Evolutionary conservation across 1,140 invertebrate genomes (phyloP).

Genomic region (Adoxophyes honmai): DNA sequence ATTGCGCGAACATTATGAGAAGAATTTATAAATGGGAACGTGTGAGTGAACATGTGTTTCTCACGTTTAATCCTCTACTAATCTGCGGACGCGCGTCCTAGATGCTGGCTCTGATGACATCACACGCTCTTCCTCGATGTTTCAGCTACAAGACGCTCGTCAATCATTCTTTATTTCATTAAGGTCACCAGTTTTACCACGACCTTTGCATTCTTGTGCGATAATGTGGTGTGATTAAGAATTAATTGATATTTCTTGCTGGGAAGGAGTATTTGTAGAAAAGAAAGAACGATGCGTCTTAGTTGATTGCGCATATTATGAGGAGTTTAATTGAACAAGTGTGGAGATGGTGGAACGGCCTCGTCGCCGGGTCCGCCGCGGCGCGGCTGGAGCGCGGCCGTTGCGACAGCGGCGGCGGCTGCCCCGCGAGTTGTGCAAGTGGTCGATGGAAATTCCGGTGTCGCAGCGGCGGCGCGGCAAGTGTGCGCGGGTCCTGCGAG

Average conservation of each 20-base stretch:
- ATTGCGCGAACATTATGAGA: conserved; percentile 25
- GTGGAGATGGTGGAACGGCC: conserved; percentile 60
- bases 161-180: conserved; percentile 24
- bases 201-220: too few relatives aligned
- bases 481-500: conserved; percentile 57
- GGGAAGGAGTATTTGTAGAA: too few relatives aligned
- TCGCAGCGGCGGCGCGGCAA: conserved; percentile 34
- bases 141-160: conserved; percentile 19
- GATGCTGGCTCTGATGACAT: conserved; percentile 17
- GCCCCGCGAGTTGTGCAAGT: conserved; percentile 65
- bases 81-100: conserved; percentile 24
- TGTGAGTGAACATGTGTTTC: conserved; percentile 29
- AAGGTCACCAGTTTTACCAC: conserved; percentile 13
- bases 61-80: conserved; percentile 28
- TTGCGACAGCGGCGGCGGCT: conserved; percentile 66
- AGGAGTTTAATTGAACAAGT: conserved; percentile 73
- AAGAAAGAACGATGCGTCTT: conserved; percentile 17
- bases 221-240: too few relatives aligned
- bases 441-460: conserved; percentile 57
- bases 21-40: conserved; percentile 26
- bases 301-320: conserved; percentile 37
- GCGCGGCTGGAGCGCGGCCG: conserved; percentile 25
- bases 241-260: too few relatives aligned
- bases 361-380: conserved; percentile 28
- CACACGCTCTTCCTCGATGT: conserved; percentile 24